Conservation (phyloP, 2,888 invertebrate genomes). For the Thereva nobilitata region DNA sequence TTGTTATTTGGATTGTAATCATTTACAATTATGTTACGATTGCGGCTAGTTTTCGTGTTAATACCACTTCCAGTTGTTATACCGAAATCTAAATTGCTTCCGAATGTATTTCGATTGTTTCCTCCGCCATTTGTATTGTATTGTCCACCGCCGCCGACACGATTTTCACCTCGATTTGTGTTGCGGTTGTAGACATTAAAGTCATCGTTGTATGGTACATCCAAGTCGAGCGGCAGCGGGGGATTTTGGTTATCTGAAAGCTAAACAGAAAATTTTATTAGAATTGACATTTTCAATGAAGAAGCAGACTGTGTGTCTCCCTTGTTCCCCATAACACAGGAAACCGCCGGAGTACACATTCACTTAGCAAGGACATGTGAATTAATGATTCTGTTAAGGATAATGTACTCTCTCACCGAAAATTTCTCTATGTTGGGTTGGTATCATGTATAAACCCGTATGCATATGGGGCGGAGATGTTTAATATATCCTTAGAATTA, state of each 20-base stretch:
- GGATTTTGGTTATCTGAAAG: conserved; percentile 60
- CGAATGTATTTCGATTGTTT: conserved; percentile 29
- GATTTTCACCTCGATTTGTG: conserved; percentile 48
- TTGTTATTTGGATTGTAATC: conserved; percentile 54
- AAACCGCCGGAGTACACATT: background rate
- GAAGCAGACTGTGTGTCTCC: background rate
- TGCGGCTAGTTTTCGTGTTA: conserved; percentile 49
- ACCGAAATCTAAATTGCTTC: conserved; percentile 21
- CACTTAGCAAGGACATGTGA: too few species aligned
- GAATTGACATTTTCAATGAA: background rate
- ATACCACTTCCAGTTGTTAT: conserved; percentile 45
- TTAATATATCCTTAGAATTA: too few species aligned
- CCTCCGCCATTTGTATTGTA: background rate
- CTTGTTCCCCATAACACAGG: background rate
- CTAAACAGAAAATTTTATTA: conserved; percentile 39
- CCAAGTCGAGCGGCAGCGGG: conserved; percentile 68
- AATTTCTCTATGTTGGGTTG: too few species aligned
- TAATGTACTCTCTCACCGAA: too few species aligned
- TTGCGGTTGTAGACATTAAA: conserved; percentile 60
- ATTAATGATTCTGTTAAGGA: too few species aligned
- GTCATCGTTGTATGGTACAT: conserved; percentile 68
- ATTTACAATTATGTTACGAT: conserved; percentile 58
- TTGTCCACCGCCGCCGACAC: conserved; percentile 37
- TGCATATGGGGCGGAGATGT: too few species aligned
- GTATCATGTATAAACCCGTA: too few species aligned